phyloP scores from a whole-genome alignment of 2,888 invertebrate genomes.

The Andricus quercusramuli region DNA sequence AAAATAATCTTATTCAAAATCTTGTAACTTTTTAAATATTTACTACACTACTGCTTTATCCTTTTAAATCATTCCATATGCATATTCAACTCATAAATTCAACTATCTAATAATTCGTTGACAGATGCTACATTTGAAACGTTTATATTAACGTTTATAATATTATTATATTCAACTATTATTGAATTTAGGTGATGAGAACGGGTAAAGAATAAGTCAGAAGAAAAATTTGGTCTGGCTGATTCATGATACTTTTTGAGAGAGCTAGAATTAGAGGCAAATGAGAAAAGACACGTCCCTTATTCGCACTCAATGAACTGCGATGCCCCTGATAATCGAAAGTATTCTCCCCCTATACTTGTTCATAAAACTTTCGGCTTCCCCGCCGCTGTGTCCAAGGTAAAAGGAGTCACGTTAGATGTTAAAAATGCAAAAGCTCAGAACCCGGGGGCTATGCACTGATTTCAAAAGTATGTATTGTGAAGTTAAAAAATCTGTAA shows the following conservation, averaged over 20 bases:
- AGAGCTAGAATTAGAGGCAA: neutral
- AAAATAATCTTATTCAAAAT: too few species aligned
- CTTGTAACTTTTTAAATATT: too few species aligned
- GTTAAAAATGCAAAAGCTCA: too few species aligned
- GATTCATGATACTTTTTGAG: neutral
- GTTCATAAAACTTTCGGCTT: neutral
- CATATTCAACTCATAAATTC: too few species aligned
- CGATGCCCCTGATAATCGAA: neutral
- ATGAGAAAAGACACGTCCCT: neutral
- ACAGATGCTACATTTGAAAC: neutral
- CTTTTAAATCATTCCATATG: too few species aligned
- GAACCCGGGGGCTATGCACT: rapidly evolving
- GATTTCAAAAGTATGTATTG: too few species aligned
- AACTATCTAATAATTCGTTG: too few species aligned
- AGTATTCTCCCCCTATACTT: neutral
- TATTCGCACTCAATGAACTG: neutral
- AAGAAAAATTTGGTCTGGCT: neutral
- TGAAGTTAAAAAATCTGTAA: too few species aligned
- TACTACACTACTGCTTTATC: too few species aligned
- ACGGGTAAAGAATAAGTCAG: neutral
- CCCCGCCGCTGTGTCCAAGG: too few species aligned
- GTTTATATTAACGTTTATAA: too few species aligned
- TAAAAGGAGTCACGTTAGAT: too few species aligned
- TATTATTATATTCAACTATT: neutral
- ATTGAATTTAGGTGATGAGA: neutral